Base-by-base conservation (phyloP, 2,797 vertebrate species). In the Pangasius krempfi region DNA sequence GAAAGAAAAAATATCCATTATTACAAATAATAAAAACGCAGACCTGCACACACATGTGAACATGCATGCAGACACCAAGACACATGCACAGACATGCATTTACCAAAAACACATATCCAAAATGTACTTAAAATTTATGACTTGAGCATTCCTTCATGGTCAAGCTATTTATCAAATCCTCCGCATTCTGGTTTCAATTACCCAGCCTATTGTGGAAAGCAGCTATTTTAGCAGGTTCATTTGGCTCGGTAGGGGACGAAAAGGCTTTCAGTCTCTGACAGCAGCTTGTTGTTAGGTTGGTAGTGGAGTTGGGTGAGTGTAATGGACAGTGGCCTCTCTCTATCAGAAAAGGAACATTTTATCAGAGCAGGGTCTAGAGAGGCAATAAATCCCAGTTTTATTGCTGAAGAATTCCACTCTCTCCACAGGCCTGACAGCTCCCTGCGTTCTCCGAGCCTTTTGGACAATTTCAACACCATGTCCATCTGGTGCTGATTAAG, bases 111-210 rank as follows among this genome's bases (percentile, higher is more conserved):
- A 88, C 93, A 90, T 87, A 89, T 94, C 94, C 95, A 95, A 97
- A 97, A 94, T 56, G 93, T 96, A 97, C 97, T 97, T 96, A 97
- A 98, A 98, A 98, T 98, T 97, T 98, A 98, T 96, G 96, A 97
- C 97, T 97, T 96, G 96, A 97, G 95, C 97, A 98, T 99, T 99
- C 98, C 97, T 97, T 97, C 95, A 95, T 97, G 97, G 98, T 99
- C 98, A 97, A 97, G 97, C 96, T 97, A 98, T 99, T 98, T 97
- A 99, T 99, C 97, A 99, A 98, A 97, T 98, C 97, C 97, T 97
- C 96, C 96, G 98, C 97, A 97, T 97, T 98, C 98, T 99, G 98
- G 97, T 98, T 99, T 98, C 98, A 99, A 98, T 99, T 99, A 98
- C 97, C 96, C 96, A 96, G 97, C 95, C 97, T 96, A 97, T 98